A percentile compares a stretch with the other conserved stretches of the same genome.
These are phyloP conservation scores for Tiliacea aurago DNA, from an alignment of 2,888 invertebrate species.

Conservation along the genomic window DNA sequence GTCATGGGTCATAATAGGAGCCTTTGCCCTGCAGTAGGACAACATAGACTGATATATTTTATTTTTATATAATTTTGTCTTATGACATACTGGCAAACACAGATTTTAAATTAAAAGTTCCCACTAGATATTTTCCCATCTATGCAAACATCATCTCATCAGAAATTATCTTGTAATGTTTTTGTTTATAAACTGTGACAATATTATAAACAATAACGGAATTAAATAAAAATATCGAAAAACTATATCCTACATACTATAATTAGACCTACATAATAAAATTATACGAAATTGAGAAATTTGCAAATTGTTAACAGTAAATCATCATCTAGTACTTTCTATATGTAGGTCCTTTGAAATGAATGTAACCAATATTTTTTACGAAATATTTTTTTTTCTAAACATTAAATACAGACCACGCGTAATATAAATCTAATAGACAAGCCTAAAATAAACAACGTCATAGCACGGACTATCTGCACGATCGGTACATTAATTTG, in stretches of 20 bases:
- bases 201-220: constrained; percentile 1
- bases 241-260: no score
- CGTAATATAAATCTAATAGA: constrained; percentile 50
- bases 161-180: not conserved
- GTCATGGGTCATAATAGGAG: not conserved
- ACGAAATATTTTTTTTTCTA: not conserved
- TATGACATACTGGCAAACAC: not conserved
- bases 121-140: not conserved
- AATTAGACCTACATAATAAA: not conserved
- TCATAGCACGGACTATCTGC: constrained; percentile 58
- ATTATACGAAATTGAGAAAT: not conserved
- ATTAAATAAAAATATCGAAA: not conserved
- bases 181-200: constrained; percentile 14
- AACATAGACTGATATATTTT: not conserved
- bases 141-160: not conserved
- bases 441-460: constrained; percentile 77
- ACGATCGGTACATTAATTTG: constrained; percentile 56
- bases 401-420: constrained; percentile 62
- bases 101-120: not conserved
- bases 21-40: not conserved
- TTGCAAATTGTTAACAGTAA: not conserved
- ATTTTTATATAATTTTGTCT: not conserved
- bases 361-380: not conserved
- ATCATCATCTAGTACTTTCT: not conserved
- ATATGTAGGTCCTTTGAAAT: not conserved